Conservation (phyloP, 2,888 invertebrate genomes). For the Oscheius sp. region DNA sequence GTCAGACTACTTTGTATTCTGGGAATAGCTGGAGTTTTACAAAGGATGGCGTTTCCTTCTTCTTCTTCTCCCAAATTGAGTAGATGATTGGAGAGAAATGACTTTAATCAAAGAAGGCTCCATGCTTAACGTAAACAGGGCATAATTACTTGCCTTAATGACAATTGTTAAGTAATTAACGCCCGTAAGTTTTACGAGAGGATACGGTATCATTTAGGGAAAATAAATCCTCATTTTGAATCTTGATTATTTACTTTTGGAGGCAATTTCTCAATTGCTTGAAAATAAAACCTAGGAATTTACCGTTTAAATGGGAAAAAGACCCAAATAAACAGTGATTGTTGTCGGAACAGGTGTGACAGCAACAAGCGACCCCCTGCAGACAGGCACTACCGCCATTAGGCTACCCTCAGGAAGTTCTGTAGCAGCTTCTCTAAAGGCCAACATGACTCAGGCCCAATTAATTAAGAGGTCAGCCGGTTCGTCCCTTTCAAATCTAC, state of each 20-base stretch:
- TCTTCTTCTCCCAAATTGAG: constrained; percentile 25
- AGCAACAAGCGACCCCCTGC: too few relatives aligned
- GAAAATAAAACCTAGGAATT: too few relatives aligned
- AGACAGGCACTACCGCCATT: too few relatives aligned
- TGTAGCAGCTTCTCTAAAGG: constrained; percentile 1
- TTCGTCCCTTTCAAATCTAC: constrained; percentile 17
- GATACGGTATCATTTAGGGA: constrained; percentile 14
- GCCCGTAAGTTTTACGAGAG: constrained; percentile 20
- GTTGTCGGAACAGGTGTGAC: too few relatives aligned
- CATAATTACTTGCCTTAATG: constrained; percentile 38
- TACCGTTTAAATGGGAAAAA: too few relatives aligned
- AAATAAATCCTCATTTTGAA: too few relatives aligned
- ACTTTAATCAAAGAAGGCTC: constrained; percentile 32
- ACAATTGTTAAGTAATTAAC: constrained; percentile 36
- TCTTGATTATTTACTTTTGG: too few relatives aligned
- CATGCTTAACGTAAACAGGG: constrained; percentile 33
- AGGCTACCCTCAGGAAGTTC: too few relatives aligned
- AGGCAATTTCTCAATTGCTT: too few relatives aligned
- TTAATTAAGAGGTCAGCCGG: constrained; percentile 31
- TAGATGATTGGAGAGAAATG: constrained; percentile 21
- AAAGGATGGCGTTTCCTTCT: background rate
- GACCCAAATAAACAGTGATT: too few relatives aligned
- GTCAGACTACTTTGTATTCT: background rate
- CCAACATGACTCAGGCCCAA: constrained; percentile 18
- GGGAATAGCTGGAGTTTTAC: background rate